Evolutionary conservation across 2,797 vertebrate species (phyloP), one percentile per base, ranked within the genome.

Genomic region (Anolis apletophallus): DNA sequence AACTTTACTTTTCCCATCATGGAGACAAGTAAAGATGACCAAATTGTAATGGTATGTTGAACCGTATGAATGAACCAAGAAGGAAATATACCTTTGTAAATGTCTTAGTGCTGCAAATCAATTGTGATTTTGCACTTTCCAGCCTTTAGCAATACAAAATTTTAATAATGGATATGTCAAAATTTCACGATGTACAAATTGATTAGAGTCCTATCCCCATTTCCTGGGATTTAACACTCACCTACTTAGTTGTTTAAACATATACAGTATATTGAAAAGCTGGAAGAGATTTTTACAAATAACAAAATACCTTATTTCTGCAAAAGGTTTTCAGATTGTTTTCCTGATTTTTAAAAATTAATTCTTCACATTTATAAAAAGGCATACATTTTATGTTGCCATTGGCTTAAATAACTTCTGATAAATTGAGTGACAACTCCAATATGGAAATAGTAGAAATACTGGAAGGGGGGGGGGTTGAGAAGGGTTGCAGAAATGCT

Each of bases 1-100:
- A 67, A 67, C 19, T 34, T 76, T 67, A 68, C 64, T 84, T 84
- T 84, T 68, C 71, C 54, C 59, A 52, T 64, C 21, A 36, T 13
- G 68, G 21, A 68, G 59, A 54, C n/a, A 84, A 84, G 55, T 11
- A 77, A 64, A 26, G 13, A 77, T 54, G 29, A 52, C 73, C 5
- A 23, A 77, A 77, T n/a, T 11, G 4, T 54, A 76, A 67, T 54
- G 29, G 57, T 64, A 76, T 64, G 17, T 67, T 14, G 40, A 64
- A 6, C n/a, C 34, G 8, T 64, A 64, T 75, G 29, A 67, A 50
- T 75, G 29, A 76, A 76, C n/a, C 59, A 75, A 84, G 83, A 76
- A 64, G 10, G 17, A 67, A 52, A 57, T 71, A 57, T 21, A 40
- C 29, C 26, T 64, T 26, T 64, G 59, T 61, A 64, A 64, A 64